Percentiles rank a stretch among this genome's conserved stretches.
Evolutionary conservation across 2,888 invertebrate species (phyloP).

Genomic region (Girardia tigrina): DNA sequence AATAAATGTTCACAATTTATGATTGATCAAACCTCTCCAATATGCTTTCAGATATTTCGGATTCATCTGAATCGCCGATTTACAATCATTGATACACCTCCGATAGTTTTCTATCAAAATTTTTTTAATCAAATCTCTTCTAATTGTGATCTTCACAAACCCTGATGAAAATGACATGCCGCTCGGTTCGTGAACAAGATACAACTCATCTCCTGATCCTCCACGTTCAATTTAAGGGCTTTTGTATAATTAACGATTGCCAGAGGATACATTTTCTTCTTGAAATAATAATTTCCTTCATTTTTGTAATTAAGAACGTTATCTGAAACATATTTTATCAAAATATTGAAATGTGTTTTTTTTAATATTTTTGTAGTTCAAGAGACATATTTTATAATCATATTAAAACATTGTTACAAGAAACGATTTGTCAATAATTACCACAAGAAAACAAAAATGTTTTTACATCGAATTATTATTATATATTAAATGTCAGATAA

Average conservation of each 20-base stretch:
- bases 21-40: no score
- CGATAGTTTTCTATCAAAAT: not conserved
- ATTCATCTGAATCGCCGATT: not conserved
- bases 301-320: not conserved
- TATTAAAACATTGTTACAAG: no score
- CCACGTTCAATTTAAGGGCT: not conserved
- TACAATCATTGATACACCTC: not conserved
- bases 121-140: not conserved
- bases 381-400: no score
- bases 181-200: not conserved
- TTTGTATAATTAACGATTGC: conserved; percentile 13
- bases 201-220: not conserved
- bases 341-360: no score
- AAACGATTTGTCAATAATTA: no score
- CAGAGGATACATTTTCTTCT: not conserved
- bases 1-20: no score
- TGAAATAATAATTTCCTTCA: conserved; percentile 15
- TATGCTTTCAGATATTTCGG: not conserved
- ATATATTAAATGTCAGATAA: no score
- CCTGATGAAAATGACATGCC: conserved; percentile 1
- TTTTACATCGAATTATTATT: no score
- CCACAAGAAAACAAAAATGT: no score
- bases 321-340: not conserved
- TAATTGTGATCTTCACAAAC: no score
- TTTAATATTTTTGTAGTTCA: no score